Percentiles rank a stretch among this genome's conserved stretches.
These are phyloP conservation scores for Papilio dardanus DNA, from an alignment of 1,140 invertebrate species.

Conservation along the genomic window DNA sequence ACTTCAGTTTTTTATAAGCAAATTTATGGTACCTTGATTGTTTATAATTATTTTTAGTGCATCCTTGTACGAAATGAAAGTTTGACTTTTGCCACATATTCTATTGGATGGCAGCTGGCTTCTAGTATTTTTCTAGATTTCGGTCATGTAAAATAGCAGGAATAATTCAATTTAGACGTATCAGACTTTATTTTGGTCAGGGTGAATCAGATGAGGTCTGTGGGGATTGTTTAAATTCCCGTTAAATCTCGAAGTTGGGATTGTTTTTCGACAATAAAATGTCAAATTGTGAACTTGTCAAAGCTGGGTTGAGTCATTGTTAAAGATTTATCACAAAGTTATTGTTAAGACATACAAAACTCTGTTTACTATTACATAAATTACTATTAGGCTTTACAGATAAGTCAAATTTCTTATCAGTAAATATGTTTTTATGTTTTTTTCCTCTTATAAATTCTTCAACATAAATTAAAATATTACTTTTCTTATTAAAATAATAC, in stretches of 20 bases:
- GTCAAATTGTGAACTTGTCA: constrained; percentile 81
- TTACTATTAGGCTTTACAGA: constrained; percentile 25
- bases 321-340: constrained; percentile 65
- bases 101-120: constrained; percentile 81
- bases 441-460: not conserved
- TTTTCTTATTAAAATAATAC: not conserved
- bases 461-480: not conserved
- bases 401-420: constrained; percentile 36
- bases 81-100: constrained; percentile 83
- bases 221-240: constrained; percentile 55
- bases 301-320: constrained; percentile 80
- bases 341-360: constrained; percentile 50
- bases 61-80: constrained; percentile 82
- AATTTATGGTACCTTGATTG: constrained; percentile 65
- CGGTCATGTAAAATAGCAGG: constrained; percentile 68
- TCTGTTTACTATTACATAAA: constrained; percentile 46
- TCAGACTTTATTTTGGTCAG: constrained; percentile 52
- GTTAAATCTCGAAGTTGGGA: constrained; percentile 55
- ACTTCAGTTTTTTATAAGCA: constrained; percentile 50
- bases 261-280: constrained; percentile 77
- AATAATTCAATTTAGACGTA: constrained; percentile 59
- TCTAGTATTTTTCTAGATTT: constrained; percentile 75
- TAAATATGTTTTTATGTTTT: constrained; percentile 31
- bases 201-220: constrained; percentile 47
- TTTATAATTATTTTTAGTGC: constrained; percentile 82